These are phyloP conservation scores for Sminthurides bifidus DNA, from an alignment of 1,140 invertebrate genomes.

Conservation along the genomic window DNA sequence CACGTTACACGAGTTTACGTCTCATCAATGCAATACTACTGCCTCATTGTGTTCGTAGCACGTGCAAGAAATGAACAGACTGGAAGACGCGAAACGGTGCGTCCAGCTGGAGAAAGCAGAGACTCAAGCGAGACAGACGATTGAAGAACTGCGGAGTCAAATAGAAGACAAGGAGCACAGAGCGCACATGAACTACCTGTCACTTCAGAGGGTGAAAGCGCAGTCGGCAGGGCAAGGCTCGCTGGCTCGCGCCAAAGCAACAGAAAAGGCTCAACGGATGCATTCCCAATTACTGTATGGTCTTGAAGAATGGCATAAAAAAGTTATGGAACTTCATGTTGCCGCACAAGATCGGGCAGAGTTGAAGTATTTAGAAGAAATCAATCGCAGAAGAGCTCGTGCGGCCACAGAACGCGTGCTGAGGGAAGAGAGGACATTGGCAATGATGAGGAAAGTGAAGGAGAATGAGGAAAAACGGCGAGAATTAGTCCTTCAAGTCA, in stretches of 20 bases:
- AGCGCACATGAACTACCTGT: slow-evolving; percentile 18
- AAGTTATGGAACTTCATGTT: slow-evolving; percentile 23
- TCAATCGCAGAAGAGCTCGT: slow-evolving; percentile 22
- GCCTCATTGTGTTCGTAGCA: slow-evolving; percentile 15
- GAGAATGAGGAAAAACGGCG: slow-evolving; percentile 22
- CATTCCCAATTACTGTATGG: slow-evolving; percentile 23
- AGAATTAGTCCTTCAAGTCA: slow-evolving; percentile 18
- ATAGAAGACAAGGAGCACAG: slow-evolving; percentile 31
- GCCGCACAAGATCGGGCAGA: slow-evolving; percentile 26
- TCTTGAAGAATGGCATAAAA: slow-evolving; percentile 30
- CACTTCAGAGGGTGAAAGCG: background rate
- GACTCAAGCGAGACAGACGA: slow-evolving; percentile 13
- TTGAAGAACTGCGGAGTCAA: slow-evolving; percentile 25
- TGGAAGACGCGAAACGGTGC: slow-evolving; percentile 26
- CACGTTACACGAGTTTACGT: too few relatives aligned
- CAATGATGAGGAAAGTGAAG: slow-evolving; percentile 19
- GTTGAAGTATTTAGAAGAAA: slow-evolving; percentile 21
- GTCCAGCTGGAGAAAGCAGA: slow-evolving; percentile 27
- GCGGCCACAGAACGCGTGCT: slow-evolving; percentile 24
- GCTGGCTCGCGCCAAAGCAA: slow-evolving; percentile 9
- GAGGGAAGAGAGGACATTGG: slow-evolving; percentile 24
- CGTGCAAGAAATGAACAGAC: slow-evolving; percentile 28
- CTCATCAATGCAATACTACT: too few relatives aligned
- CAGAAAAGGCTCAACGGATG: slow-evolving; percentile 21
- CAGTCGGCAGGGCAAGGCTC: slow-evolving; percentile 9